A percentile compares a stretch with the other conserved stretches of the same genome.
These are phyloP conservation scores for Phaethon lepturus DNA, from an alignment of 2,113 vertebrate species.

Conservation along the genomic window DNA sequence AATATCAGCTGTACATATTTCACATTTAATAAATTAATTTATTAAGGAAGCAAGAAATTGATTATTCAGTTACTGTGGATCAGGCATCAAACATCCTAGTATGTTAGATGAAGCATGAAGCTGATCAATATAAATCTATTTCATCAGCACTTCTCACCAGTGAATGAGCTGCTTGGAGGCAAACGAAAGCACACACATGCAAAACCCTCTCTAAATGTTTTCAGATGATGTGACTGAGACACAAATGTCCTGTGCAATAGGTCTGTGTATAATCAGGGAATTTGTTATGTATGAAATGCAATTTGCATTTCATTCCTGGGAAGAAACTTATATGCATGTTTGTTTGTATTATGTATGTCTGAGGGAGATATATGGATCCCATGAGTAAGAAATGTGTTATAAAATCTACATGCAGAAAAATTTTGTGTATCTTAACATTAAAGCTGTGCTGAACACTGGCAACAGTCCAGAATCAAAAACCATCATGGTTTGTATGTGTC, in stretches of 20 bases:
- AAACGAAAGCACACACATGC: neutral
- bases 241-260: neutral
- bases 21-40: constrained; percentile 64
- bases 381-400: neutral
- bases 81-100: neutral
- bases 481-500: neutral
- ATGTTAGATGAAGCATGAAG: neutral
- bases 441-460: neutral
- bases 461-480: neutral
- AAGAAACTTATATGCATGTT: neutral
- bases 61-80: constrained; percentile 57
- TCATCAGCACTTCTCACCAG: neutral
- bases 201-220: neutral
- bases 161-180: neutral
- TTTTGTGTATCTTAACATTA: neutral
- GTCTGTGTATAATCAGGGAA: neutral
- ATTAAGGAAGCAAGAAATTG: constrained; percentile 63
- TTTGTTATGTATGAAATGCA: constrained; percentile 34
- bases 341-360: constrained; percentile 4
- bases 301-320: constrained; percentile 37
- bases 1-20: constrained; percentile 33
- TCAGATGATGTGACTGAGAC: neutral
- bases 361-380: neutral
- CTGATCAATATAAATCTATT: constrained; percentile 6
- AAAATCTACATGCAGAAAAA: neutral